These are phyloP conservation scores for Apoda limacodes DNA, from an alignment of 2,888 invertebrate species.

Conservation along the genomic window DNA sequence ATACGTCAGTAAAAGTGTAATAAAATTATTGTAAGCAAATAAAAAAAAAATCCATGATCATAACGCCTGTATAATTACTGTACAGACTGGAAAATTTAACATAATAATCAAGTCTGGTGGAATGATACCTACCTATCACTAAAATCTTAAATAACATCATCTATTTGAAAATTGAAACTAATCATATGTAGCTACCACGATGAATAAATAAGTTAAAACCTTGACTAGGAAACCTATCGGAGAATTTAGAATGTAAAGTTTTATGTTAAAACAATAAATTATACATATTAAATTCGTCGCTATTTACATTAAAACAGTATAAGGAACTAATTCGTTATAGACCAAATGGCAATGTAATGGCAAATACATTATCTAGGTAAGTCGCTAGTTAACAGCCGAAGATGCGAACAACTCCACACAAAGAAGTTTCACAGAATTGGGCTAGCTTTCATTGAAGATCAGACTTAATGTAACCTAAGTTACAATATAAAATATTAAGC, in stretches of 20 bases:
- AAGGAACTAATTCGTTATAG: constrained; percentile 65
- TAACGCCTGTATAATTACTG: too few species aligned
- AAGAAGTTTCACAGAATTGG: constrained; percentile 27
- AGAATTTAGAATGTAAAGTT: constrained; percentile 52
- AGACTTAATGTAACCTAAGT: constrained; percentile 18
- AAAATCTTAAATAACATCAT: constrained; percentile 8
- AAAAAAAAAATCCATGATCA: constrained; percentile 20
- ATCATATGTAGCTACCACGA: background rate
- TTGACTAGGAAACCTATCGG: constrained; percentile 62
- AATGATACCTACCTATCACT: constrained; percentile 28
- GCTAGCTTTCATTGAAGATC: constrained; percentile 29
- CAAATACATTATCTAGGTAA: constrained; percentile 53
- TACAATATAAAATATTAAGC: too few species aligned
- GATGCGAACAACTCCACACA: constrained; percentile 35
- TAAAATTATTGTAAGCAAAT: constrained; percentile 16
- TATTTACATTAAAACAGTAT: constrained; percentile 56
- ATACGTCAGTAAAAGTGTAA: background rate
- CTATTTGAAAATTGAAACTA: constrained; percentile 1
- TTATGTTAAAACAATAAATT: constrained; percentile 51
- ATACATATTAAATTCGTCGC: constrained; percentile 58
- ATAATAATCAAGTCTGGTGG: constrained; percentile 44
- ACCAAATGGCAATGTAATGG: constrained; percentile 68
- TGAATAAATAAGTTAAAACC: constrained; percentile 57
- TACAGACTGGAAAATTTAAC: constrained; percentile 25
- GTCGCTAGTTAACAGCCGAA: constrained; percentile 51